These are phyloP conservation scores for Lochmaea crataegi DNA, from an alignment of 2,888 invertebrate species.

Conservation along the genomic window DNA sequence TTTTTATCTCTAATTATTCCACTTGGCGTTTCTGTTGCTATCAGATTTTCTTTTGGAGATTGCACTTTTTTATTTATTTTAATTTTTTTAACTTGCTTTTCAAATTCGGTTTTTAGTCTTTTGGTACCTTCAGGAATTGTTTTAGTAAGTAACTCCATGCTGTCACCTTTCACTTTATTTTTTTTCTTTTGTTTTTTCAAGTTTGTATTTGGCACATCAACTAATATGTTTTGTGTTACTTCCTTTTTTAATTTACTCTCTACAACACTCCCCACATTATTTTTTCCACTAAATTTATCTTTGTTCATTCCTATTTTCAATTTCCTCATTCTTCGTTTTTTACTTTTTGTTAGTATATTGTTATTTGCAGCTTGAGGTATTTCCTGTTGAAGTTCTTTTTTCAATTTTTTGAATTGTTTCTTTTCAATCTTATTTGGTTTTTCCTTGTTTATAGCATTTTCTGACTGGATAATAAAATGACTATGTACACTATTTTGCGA, in stretches of 20 bases:
- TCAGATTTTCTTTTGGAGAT: slow-evolving; percentile 5
- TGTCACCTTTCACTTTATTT: not conserved
- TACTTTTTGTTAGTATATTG: slow-evolving; percentile 6
- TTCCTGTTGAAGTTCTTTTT: not conserved
- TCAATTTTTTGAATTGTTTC: not conserved
- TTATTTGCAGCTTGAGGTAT: not conserved
- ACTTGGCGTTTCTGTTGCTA: not conserved
- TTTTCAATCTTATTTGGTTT: not conserved
- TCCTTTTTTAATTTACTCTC: no score
- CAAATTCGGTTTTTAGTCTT: not conserved
- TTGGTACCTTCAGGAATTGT: not conserved
- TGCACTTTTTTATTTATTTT: slow-evolving; percentile 11
- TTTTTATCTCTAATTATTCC: slow-evolving; percentile 1
- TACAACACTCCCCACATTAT: not conserved
- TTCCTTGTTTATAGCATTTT: not conserved
- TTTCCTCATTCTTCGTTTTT: slow-evolving; percentile 18
- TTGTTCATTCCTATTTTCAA: not conserved
- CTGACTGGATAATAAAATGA: no score
- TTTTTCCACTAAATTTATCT: not conserved
- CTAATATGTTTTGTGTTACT: not conserved
- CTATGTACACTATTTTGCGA: not conserved
- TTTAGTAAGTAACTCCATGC: not conserved
- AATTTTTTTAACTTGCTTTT: slow-evolving; percentile 6
- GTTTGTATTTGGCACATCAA: not conserved
- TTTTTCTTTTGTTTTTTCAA: slow-evolving; percentile 15